Evolutionary conservation across 1,140 invertebrate species (phyloP).

Genomic region (Eufriesea mexicana): DNA sequence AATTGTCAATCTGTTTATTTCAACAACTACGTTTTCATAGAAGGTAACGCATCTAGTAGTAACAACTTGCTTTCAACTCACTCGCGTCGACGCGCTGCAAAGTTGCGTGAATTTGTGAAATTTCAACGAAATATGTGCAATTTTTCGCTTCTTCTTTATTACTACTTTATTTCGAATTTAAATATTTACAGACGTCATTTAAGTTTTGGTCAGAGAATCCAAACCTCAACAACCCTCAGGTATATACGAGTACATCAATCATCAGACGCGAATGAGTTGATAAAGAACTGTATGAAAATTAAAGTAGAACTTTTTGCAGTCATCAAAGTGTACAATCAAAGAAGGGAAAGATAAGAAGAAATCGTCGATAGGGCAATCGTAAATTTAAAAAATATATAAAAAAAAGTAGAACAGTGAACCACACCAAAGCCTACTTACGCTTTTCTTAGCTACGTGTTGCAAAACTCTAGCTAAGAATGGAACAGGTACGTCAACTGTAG

Average conservation of each 20-base stretch:
- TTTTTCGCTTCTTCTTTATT: too few relatives aligned
- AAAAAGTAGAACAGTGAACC: background rate
- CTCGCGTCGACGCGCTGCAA: too few relatives aligned
- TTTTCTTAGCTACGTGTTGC: conserved; percentile 43
- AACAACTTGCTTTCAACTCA: too few relatives aligned
- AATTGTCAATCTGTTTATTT: background rate
- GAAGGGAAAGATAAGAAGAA: background rate
- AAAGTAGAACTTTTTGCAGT: background rate
- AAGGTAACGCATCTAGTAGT: background rate
- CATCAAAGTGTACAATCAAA: background rate
- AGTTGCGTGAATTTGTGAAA: too few relatives aligned
- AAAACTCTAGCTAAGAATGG: conserved; percentile 45
- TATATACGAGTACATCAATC: too few relatives aligned
- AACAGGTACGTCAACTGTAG: conserved; percentile 36
- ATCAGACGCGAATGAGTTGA: background rate
- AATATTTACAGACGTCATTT: too few relatives aligned
- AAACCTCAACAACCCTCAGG: too few relatives aligned
- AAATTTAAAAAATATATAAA: background rate
- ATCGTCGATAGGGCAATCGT: background rate
- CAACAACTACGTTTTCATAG: background rate
- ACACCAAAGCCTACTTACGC: conserved; percentile 44
- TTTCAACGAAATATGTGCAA: too few relatives aligned
- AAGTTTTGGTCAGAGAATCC: too few relatives aligned
- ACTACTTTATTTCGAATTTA: too few relatives aligned
- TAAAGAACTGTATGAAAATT: background rate